Percentiles rank a stretch among this genome's conserved stretches.
Conservation (phyloP, 2,797 vertebrate species). For the Tauraco hartlaubi region DNA sequence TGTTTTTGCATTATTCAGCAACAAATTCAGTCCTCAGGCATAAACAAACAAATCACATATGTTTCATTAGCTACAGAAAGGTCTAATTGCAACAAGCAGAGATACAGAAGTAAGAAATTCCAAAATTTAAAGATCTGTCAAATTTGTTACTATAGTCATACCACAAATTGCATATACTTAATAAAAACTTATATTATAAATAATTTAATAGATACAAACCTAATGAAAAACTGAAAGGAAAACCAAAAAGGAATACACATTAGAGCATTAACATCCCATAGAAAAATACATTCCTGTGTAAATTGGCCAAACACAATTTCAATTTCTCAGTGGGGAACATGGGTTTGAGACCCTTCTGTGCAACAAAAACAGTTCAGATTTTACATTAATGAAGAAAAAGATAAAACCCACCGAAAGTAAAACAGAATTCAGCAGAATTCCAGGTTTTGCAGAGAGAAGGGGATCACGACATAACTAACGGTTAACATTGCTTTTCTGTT, state of each 20-base stretch:
- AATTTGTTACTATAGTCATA: neutral
- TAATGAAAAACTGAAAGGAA: neutral
- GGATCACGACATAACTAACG: rapidly evolving
- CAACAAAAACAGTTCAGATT: neutral
- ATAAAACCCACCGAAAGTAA: neutral
- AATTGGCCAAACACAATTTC: neutral
- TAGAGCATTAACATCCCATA: neutral
- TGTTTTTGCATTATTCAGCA: slow-evolving; percentile 63
- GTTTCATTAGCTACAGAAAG: slow-evolving; percentile 58
- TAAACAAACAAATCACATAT: slow-evolving; percentile 69
- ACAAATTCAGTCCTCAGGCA: slow-evolving; percentile 57
- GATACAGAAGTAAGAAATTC: neutral
- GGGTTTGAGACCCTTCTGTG: neutral
- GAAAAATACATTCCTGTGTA: neutral
- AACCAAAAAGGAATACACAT: neutral
- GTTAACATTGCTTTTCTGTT: neutral
- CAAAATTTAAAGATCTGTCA: neutral
- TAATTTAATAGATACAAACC: neutral
- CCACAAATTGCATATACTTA: neutral
- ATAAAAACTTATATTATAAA: neutral
- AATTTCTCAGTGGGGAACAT: neutral
- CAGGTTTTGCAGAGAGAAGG: neutral
- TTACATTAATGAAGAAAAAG: neutral
- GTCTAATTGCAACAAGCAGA: slow-evolving; percentile 40
- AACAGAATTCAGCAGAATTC: neutral